Evolutionary conservation across 2,888 invertebrate genomes (phyloP).

Genomic region (Deilephila porcellus): DNA sequence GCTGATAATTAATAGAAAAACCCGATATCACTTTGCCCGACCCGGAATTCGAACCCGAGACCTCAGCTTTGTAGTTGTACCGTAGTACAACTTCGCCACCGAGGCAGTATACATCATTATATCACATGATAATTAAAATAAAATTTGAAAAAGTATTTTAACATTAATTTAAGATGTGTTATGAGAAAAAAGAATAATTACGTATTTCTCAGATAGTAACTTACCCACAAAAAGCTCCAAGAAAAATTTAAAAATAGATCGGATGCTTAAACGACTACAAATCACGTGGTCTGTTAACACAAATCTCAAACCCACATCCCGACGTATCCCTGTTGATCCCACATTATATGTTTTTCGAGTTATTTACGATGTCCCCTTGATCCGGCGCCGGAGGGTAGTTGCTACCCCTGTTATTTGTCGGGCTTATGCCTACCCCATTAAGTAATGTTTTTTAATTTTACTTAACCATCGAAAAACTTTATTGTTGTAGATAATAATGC

Average conservation of each 20-base stretch:
- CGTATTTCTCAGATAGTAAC: too few species aligned
- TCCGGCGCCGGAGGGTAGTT: constrained; percentile 22
- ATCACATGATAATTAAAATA: too few species aligned
- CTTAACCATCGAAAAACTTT: constrained; percentile 3
- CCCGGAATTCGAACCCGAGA: too few species aligned
- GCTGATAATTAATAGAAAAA: too few species aligned
- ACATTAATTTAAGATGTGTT: too few species aligned
- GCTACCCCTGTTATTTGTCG: constrained; percentile 23
- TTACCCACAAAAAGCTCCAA: too few species aligned
- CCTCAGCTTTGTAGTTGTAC: too few species aligned
- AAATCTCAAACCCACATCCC: constrained; percentile 6
- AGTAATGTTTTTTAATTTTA: constrained; percentile 25
- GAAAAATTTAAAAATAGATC: background rate
- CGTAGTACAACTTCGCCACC: too few species aligned
- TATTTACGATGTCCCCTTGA: constrained; percentile 30
- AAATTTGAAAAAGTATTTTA: too few species aligned
- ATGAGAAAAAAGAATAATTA: too few species aligned
- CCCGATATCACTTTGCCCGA: too few species aligned
- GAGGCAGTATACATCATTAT: too few species aligned
- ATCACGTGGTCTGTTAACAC: constrained; percentile 1
- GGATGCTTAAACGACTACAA: background rate
- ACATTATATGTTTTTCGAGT: constrained; percentile 30
- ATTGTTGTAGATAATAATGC: constrained; percentile 9
- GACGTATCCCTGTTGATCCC: constrained; percentile 30
- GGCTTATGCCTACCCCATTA: constrained; percentile 25